Evolutionary conservation across 2,888 invertebrate genomes (phyloP).

Genomic region (Nemotelus nigrinus): DNA sequence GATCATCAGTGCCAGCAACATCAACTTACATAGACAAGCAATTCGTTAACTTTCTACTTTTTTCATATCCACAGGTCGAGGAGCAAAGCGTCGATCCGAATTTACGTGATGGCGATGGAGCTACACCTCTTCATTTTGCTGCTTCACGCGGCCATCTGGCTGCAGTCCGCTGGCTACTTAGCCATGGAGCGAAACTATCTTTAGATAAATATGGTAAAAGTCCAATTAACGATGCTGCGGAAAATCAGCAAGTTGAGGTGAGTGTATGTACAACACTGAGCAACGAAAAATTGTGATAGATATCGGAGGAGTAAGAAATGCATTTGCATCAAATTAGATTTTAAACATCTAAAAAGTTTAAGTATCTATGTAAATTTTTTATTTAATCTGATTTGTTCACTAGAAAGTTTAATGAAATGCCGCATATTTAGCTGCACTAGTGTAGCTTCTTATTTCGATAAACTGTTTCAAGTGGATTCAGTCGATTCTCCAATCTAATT

Average conservation of each 20-base stretch:
- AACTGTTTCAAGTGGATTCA: no score
- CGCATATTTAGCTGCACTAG: no score
- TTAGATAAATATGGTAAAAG: slow-evolving; percentile 89
- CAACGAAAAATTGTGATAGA: no score
- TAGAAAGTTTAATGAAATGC: no score
- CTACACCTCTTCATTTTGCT: slow-evolving; percentile 89
- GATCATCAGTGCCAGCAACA: neutral
- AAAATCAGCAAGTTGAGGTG: slow-evolving; percentile 90
- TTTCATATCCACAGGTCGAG: slow-evolving; percentile 70
- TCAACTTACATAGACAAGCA: neutral
- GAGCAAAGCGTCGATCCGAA: slow-evolving; percentile 87
- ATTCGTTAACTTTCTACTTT: slow-evolving; percentile 39
- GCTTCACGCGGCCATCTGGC: slow-evolving; percentile 84
- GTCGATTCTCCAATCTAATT: neutral
- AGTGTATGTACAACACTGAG: neutral
- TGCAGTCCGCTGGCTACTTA: slow-evolving; percentile 84
- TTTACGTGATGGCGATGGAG: slow-evolving; percentile 86
- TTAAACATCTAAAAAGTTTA: no score
- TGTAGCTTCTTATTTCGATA: no score
- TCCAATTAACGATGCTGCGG: slow-evolving; percentile 90
- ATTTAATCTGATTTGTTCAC: no score
- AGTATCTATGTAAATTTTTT: no score
- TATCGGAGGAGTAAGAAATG: no score
- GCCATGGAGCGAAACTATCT: slow-evolving; percentile 82
- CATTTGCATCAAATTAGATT: no score